These are phyloP conservation scores for Thereva unica DNA, from an alignment of 2,888 invertebrate species.

Conservation along the genomic window DNA sequence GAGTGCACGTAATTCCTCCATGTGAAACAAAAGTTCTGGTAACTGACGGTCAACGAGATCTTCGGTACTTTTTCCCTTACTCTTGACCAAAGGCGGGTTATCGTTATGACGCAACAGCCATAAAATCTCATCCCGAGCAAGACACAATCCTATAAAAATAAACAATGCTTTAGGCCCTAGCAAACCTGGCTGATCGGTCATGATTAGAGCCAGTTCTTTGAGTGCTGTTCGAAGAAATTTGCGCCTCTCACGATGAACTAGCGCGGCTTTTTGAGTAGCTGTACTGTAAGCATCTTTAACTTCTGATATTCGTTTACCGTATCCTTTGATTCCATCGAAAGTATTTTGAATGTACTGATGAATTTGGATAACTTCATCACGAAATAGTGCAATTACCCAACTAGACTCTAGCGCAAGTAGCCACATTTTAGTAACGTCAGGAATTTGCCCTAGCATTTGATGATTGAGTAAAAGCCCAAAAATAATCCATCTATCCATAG, in stretches of 20 bases:
- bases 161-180: conserved; percentile 96
- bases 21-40: conserved; percentile 95
- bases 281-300: conserved; percentile 93
- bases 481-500: conserved; percentile 96
- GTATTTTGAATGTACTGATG: conserved; percentile 91
- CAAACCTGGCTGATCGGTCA: conserved; percentile 97
- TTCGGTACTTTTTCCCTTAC: conserved; percentile 85
- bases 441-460: conserved; percentile 79
- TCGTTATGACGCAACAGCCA: conserved; percentile 97
- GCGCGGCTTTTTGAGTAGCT: conserved; percentile 87
- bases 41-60: conserved; percentile 94
- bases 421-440: conserved; percentile 87
- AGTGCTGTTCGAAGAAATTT: conserved; percentile 95
- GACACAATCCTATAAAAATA: conserved; percentile 94
- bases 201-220: conserved; percentile 90
- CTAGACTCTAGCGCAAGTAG: conserved; percentile 87
- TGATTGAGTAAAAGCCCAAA: conserved; percentile 92
- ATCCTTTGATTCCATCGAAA: conserved; percentile 95
- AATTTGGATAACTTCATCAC: conserved; percentile 96
- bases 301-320: conserved; percentile 89
- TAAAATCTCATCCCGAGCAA: conserved; percentile 94
- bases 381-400: conserved; percentile 91
- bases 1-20: conserved; percentile 93
- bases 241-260: conserved; percentile 90
- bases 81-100: conserved; percentile 87